phyloP scores from a whole-genome alignment of 1,140 invertebrate genomes.

The Drosophila kanapiae region DNA sequence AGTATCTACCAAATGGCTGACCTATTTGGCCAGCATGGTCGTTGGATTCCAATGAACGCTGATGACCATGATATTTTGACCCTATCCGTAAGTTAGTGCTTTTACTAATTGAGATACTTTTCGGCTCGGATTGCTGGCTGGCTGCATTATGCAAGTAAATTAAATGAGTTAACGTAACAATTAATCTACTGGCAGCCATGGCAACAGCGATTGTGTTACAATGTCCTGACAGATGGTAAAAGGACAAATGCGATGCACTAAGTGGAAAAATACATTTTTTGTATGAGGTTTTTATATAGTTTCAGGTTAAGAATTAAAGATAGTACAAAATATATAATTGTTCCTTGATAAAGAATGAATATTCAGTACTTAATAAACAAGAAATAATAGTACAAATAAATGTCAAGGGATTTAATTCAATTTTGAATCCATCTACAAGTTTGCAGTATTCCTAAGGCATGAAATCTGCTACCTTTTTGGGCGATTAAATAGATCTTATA shows the following conservation, averaged over 20 bases:
- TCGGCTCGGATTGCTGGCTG: constrained; percentile 23
- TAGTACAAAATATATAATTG: no score
- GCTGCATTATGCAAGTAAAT: constrained; percentile 53
- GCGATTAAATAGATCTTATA: no score
- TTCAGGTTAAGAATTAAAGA: background rate
- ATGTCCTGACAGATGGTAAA: constrained; percentile 30
- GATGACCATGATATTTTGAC: constrained; percentile 29
- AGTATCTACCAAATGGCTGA: constrained; percentile 30
- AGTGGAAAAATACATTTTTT: background rate
- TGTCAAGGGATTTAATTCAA: no score
- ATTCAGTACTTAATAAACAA: no score
- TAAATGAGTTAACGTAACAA: constrained; percentile 74
- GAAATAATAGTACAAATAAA: no score
- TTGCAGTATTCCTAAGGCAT: no score
- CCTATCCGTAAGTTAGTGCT: background rate
- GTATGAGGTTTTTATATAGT: background rate
- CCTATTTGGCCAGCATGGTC: constrained; percentile 39
- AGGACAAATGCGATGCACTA: background rate
- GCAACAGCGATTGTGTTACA: constrained; percentile 65
- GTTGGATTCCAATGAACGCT: constrained; percentile 12
- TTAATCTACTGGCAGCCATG: constrained; percentile 58
- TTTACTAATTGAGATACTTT: constrained; percentile 69
- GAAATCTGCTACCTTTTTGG: no score
- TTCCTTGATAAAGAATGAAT: no score
- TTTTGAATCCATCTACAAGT: no score